phyloP scores from a whole-genome alignment of 2,113 vertebrate genomes.

The Pseudorectes ferrugineus region DNA sequence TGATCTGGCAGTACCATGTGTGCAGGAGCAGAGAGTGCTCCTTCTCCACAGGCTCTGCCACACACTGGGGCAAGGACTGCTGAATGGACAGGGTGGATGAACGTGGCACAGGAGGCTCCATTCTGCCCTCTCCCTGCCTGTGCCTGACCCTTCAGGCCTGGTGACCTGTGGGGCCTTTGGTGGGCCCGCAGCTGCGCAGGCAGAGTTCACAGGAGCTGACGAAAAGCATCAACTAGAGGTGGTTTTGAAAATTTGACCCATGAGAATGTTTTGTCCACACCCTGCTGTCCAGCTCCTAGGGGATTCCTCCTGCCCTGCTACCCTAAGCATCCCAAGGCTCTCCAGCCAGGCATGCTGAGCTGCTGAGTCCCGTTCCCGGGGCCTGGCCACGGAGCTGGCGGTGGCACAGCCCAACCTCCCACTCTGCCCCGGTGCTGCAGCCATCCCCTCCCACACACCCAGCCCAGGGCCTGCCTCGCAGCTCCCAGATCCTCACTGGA shows the following conservation, averaged over 20 bases:
- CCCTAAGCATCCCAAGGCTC: not conserved
- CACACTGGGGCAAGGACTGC: fast-evolving
- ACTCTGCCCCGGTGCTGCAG: not conserved
- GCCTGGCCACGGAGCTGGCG: fast-evolving
- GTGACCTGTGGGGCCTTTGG: not conserved
- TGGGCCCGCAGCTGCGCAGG: not conserved
- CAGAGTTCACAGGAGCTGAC: not conserved
- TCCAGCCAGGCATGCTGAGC: not conserved
- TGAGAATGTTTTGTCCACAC: not conserved
- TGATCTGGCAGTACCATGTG: fast-evolving
- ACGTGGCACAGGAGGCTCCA: fast-evolving
- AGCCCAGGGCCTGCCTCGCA: not conserved
- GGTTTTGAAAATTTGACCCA: not conserved
- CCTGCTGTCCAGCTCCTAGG: not conserved
- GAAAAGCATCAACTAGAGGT: not conserved
- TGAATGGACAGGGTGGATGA: not conserved
- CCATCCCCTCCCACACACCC: not conserved
- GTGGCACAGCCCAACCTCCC: not conserved
- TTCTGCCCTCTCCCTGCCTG: not conserved
- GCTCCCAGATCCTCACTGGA: constrained; percentile 23
- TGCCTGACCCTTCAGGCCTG: not conserved
- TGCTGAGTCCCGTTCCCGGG: not conserved
- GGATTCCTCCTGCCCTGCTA: not conserved
- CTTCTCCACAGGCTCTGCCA: not conserved
- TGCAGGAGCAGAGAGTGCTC: fast-evolving